Evolutionary conservation across 2,113 vertebrate genomes (phyloP).

Genomic region (Zonotrichia leucophrys): DNA sequence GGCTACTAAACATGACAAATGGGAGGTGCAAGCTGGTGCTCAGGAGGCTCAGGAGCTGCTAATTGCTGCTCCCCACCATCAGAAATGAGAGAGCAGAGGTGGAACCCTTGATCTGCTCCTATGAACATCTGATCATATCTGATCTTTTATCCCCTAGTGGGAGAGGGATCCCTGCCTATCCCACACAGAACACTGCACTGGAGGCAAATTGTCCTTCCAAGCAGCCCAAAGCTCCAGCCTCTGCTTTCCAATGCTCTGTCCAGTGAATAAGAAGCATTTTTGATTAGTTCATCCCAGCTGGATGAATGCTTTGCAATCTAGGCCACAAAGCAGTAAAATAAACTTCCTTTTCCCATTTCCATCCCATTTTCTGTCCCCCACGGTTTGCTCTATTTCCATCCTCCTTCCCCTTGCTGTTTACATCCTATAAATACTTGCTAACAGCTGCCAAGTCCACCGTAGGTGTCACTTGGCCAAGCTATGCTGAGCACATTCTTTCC

Average conservation of each 20-base stretch:
- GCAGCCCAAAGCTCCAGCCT: background rate
- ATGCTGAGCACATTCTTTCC: constrained; percentile 54
- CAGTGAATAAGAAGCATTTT: background rate
- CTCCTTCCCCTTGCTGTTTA: constrained; percentile 33
- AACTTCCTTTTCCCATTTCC: background rate
- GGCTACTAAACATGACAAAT: background rate
- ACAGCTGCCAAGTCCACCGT: constrained; percentile 36
- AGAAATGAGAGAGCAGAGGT: background rate
- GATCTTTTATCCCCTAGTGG: background rate
- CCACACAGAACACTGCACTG: background rate
- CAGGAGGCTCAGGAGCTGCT: background rate
- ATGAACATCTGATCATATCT: background rate
- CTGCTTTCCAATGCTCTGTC: background rate
- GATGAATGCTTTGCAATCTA: background rate
- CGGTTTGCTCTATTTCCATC: background rate
- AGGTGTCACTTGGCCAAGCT: constrained; percentile 35
- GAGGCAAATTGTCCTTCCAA: background rate
- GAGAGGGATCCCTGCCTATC: background rate
- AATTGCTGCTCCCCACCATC: background rate
- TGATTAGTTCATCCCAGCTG: background rate
- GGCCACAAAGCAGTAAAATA: background rate
- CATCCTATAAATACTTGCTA: constrained; percentile 40
- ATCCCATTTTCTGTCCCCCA: background rate
- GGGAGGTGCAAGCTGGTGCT: background rate
- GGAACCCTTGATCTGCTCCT: background rate